Conservation (phyloP, 2,888 invertebrate species). For the Pristionchus entomophagus region DNA sequence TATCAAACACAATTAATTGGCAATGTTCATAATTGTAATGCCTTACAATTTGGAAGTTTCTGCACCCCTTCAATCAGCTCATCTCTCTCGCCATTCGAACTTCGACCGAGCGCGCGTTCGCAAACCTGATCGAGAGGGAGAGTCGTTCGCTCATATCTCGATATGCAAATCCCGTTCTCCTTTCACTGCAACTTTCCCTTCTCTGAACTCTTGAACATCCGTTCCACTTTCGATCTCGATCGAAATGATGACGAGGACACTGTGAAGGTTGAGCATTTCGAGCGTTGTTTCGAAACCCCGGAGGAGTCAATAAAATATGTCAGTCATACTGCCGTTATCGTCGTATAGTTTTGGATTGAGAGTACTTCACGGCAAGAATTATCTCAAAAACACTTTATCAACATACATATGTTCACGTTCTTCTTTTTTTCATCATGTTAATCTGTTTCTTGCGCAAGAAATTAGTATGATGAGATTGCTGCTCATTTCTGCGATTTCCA, state of each 20-base stretch:
- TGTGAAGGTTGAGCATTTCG: neutral
- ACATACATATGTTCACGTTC: too few species aligned
- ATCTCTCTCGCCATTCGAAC: neutral
- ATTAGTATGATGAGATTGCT: too few species aligned
- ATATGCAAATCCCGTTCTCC: conserved; percentile 40
- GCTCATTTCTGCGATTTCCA: too few species aligned
- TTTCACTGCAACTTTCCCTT: neutral
- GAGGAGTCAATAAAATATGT: neutral
- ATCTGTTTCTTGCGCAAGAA: too few species aligned
- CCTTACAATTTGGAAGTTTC: too few species aligned
- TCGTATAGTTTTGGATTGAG: too few species aligned
- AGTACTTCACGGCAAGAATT: too few species aligned
- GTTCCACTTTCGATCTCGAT: conserved; percentile 34
- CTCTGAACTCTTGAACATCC: neutral
- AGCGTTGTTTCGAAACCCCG: neutral
- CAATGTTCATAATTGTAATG: too few species aligned
- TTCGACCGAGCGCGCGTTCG: neutral
- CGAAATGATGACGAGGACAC: neutral
- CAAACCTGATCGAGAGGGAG: conserved; percentile 37
- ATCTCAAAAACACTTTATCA: too few species aligned
- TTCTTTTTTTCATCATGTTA: too few species aligned
- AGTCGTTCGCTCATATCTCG: conserved; percentile 31
- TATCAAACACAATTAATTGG: too few species aligned
- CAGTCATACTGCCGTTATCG: too few species aligned
- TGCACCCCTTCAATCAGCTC: neutral